Evolutionary conservation across 2,888 invertebrate species (phyloP).

Genomic region (Stramonita haemastoma): DNA sequence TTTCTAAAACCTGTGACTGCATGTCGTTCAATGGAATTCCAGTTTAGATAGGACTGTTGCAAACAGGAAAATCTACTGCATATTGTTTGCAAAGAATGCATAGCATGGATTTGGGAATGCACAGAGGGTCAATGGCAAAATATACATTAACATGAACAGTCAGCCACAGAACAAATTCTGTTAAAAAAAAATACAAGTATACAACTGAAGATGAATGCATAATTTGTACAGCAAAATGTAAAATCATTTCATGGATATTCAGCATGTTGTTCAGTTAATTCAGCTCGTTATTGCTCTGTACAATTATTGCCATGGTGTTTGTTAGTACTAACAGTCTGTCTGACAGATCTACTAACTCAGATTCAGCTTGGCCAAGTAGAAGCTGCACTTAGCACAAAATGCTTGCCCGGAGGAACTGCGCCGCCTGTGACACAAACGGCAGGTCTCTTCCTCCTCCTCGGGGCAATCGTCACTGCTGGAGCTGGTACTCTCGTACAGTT

Average conservation of each 20-base stretch:
- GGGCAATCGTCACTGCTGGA: slow-evolving; percentile 62
- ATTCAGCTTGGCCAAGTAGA: slow-evolving; percentile 83
- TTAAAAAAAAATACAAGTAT: not conserved
- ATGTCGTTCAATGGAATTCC: no score
- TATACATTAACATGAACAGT: not conserved
- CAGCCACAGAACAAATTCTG: not conserved
- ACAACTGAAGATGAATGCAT: not conserved
- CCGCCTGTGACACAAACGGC: slow-evolving; percentile 92
- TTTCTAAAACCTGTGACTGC: no score
- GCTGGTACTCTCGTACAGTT: slow-evolving; percentile 57
- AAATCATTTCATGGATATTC: not conserved
- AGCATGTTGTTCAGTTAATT: not conserved
- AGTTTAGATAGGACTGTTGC: no score
- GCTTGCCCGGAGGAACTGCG: slow-evolving; percentile 86
- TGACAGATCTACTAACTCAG: not conserved
- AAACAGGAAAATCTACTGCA: no score
- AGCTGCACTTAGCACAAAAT: slow-evolving; percentile 94
- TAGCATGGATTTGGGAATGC: no score
- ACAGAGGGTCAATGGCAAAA: no score
- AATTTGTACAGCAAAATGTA: no score
- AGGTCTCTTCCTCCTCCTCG: slow-evolving; percentile 82
- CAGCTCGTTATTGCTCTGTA: slow-evolving; percentile 11
- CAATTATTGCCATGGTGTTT: not conserved
- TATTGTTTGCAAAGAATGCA: no score
- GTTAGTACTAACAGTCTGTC: not conserved